Evolutionary conservation across 2,797 vertebrate species (phyloP).

Genomic region (Melanotaenia boesemani): DNA sequence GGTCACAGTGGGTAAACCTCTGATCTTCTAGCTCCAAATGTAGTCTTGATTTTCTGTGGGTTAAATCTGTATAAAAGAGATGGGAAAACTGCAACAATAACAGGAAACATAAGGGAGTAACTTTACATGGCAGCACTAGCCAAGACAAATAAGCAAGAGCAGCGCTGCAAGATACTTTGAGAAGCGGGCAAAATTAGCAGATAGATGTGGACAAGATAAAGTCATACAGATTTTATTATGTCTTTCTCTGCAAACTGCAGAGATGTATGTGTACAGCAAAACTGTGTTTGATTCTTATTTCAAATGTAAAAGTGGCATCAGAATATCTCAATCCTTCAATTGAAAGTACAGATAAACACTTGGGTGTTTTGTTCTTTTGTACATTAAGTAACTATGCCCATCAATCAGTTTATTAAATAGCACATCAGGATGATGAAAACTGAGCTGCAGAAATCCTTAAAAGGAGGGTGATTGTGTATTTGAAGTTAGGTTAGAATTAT

Average conservation of each 20-base stretch:
- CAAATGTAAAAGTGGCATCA: slow-evolving; percentile 20
- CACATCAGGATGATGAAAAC: slow-evolving; percentile 39
- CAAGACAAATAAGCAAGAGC: slow-evolving; percentile 71
- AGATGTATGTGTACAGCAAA: slow-evolving; percentile 19
- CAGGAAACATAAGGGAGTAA: slow-evolving; percentile 74
- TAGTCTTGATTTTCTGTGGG: slow-evolving; percentile 44
- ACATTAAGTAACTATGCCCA: slow-evolving; percentile 28
- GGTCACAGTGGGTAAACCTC: slow-evolving; percentile 48
- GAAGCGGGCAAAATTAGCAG: slow-evolving; percentile 57
- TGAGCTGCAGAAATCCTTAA: slow-evolving; percentile 29
- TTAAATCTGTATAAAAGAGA: slow-evolving; percentile 58
- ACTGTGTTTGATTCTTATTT: slow-evolving; percentile 28
- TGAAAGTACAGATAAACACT: slow-evolving; percentile 16
- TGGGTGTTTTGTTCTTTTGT: slow-evolving; percentile 8
- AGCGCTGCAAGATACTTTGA: slow-evolving; percentile 45
- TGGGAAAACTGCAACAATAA: slow-evolving; percentile 73
- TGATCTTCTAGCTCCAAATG: slow-evolving; percentile 41
- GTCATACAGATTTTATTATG: slow-evolving; percentile 46
- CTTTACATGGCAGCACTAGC: slow-evolving; percentile 50
- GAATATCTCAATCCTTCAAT: slow-evolving; percentile 22
- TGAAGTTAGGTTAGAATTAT: slow-evolving; percentile 70
- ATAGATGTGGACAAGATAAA: slow-evolving; percentile 65
- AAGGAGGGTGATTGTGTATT: slow-evolving; percentile 72
- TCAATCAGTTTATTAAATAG: slow-evolving; percentile 29
- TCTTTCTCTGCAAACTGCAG: slow-evolving; percentile 28